Evolutionary conservation across 2,797 vertebrate species (phyloP).

Genomic region (Heliangelus exortis): DNA sequence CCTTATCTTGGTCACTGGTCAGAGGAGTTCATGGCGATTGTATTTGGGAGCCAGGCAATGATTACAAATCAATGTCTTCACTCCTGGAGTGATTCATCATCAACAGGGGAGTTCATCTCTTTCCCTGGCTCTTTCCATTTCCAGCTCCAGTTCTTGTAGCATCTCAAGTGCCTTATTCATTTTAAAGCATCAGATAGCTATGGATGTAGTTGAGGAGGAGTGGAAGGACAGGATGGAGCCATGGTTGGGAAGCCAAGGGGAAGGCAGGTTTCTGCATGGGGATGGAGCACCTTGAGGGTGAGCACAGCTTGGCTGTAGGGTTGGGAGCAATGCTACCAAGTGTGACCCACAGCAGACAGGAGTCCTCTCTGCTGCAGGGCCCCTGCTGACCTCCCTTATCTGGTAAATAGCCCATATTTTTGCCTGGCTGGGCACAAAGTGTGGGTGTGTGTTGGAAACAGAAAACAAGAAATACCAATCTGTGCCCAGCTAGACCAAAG

Average conservation of each 20-base stretch:
- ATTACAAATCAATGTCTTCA: constrained; percentile 29
- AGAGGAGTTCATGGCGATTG: constrained; percentile 14
- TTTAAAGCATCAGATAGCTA: background rate
- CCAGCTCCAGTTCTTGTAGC: background rate
- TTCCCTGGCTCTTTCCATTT: background rate
- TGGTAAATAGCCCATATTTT: background rate
- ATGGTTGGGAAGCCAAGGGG: background rate
- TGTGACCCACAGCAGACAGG: background rate
- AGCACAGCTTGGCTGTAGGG: background rate
- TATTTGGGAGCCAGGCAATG: constrained; percentile 4
- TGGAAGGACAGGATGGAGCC: accelerated
- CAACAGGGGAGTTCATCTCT: background rate
- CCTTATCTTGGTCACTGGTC: background rate
- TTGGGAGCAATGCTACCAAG: background rate
- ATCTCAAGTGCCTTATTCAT: background rate
- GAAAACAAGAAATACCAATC: background rate
- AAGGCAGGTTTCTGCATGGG: background rate
- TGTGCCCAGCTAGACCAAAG: background rate
- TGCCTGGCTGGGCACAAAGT: background rate
- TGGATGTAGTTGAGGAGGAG: background rate
- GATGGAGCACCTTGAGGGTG: background rate
- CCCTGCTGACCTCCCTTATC: background rate
- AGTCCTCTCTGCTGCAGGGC: background rate
- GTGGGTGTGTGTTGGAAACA: too few species aligned
- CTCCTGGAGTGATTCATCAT: background rate